Percentiles rank a stretch among this genome's conserved stretches.
phyloP scores from a whole-genome alignment of 2,888 invertebrate genomes.

The Dryococelus australis region DNA sequence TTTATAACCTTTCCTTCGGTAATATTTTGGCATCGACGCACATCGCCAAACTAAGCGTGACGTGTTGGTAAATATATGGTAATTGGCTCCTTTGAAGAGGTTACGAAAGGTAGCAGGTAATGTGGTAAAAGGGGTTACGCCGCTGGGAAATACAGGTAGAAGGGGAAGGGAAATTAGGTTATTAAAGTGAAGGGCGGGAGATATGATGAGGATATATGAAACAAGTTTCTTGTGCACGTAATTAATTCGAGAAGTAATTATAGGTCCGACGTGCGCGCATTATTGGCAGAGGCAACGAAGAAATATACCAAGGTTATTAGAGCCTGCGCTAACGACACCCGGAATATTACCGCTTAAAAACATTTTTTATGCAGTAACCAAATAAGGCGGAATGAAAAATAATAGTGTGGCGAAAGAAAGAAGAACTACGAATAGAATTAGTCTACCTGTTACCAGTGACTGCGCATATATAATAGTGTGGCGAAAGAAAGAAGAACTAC shows the following conservation, averaged over 20 bases:
- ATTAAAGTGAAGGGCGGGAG: background rate
- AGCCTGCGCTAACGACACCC: too few relatives aligned
- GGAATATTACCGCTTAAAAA: too few relatives aligned
- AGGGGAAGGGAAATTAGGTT: background rate
- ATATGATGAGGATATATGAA: background rate
- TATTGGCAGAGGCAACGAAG: background rate
- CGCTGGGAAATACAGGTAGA: background rate
- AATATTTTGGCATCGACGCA: too few relatives aligned
- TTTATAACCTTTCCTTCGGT: too few relatives aligned
- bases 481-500: too few relatives aligned
- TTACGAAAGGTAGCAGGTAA: background rate
- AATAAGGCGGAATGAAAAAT: too few relatives aligned
- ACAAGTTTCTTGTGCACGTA: background rate
- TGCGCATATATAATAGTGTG: too few relatives aligned
- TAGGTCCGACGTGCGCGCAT: background rate
- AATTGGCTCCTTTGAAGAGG: background rate
- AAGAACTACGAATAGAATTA: too few relatives aligned
- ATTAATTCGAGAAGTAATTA: background rate
- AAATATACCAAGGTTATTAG: background rate
- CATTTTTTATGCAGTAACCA: too few relatives aligned
- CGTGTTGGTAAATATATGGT: background rate
- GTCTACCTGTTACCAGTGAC: too few relatives aligned
- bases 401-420: too few relatives aligned
- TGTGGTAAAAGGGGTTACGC: too few relatives aligned
- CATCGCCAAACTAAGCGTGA: background rate